phyloP scores from a whole-genome alignment of 2,888 invertebrate genomes.

The Calliopum simillimum region DNA sequence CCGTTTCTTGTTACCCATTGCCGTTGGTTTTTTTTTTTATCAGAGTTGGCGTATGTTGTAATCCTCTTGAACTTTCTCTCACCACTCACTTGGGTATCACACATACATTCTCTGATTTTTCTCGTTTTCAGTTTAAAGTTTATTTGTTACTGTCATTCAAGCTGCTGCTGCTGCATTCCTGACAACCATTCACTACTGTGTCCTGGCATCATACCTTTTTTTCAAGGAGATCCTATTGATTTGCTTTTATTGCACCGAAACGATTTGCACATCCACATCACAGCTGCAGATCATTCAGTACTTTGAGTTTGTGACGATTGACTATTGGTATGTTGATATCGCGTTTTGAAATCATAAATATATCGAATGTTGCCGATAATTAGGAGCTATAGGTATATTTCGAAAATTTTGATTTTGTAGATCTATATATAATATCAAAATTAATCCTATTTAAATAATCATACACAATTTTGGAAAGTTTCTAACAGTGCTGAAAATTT shows the following conservation, averaged over 20 bases:
- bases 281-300: conserved; percentile 26
- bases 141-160: not conserved
- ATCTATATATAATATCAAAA: too few relatives aligned
- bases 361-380: too few relatives aligned
- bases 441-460: too few relatives aligned
- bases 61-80: not conserved
- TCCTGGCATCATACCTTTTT: not conserved
- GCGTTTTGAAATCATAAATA: too few relatives aligned
- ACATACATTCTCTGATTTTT: not conserved
- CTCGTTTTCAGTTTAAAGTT: not conserved
- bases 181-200: not conserved
- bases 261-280: conserved; percentile 32
- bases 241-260: conserved; percentile 29
- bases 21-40: too few relatives aligned
- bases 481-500: too few relatives aligned
- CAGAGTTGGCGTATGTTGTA: not conserved
- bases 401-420: too few relatives aligned
- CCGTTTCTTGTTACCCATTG: conserved; percentile 32
- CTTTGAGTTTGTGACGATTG: not conserved
- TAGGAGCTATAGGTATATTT: too few relatives aligned
- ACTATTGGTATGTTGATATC: too few relatives aligned
- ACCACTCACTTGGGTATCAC: conserved; percentile 1
- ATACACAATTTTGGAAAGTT: too few relatives aligned
- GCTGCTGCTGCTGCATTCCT: not conserved
- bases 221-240: not conserved